A percentile compares a stretch with the other conserved stretches of the same genome.
These are phyloP conservation scores for Coregonus sp. DNA, from an alignment of 2,797 vertebrate species.

Conservation along the genomic window DNA sequence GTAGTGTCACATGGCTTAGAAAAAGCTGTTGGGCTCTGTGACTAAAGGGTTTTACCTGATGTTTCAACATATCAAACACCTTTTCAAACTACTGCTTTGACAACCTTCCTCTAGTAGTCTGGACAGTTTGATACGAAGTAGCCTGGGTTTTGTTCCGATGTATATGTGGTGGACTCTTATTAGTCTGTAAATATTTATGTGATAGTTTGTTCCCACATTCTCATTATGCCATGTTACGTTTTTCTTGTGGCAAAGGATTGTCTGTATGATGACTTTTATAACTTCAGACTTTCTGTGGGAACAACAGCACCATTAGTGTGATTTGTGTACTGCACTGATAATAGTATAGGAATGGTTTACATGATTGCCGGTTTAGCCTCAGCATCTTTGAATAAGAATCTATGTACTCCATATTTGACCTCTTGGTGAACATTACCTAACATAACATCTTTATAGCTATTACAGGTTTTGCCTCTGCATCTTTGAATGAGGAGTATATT, in stretches of 20 bases:
- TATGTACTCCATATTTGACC: background rate
- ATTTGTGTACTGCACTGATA: background rate
- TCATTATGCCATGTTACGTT: too few relatives aligned
- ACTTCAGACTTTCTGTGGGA: slow-evolving; percentile 2
- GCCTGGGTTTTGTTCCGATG: slow-evolving; percentile 43
- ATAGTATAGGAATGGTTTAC: background rate
- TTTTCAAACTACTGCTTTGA: slow-evolving; percentile 71
- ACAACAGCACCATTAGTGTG: background rate
- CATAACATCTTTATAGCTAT: background rate
- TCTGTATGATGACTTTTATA: background rate
- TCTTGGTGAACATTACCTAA: background rate
- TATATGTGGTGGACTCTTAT: background rate
- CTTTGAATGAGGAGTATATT: background rate
- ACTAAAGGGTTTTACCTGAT: slow-evolving; percentile 41
- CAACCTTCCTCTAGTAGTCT: slow-evolving; percentile 46
- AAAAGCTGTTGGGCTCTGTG: slow-evolving; percentile 15
- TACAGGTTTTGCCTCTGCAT: background rate
- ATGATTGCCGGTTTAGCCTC: background rate
- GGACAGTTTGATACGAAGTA: slow-evolving; percentile 47
- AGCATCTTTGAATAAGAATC: too few relatives aligned
- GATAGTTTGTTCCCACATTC: too few relatives aligned
- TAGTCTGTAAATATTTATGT: background rate
- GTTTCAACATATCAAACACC: slow-evolving; percentile 72
- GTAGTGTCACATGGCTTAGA: slow-evolving; percentile 36
- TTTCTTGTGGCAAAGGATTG: background rate